phyloP scores from a whole-genome alignment of 2,797 vertebrate genomes.

The Muscicapa striata region DNA sequence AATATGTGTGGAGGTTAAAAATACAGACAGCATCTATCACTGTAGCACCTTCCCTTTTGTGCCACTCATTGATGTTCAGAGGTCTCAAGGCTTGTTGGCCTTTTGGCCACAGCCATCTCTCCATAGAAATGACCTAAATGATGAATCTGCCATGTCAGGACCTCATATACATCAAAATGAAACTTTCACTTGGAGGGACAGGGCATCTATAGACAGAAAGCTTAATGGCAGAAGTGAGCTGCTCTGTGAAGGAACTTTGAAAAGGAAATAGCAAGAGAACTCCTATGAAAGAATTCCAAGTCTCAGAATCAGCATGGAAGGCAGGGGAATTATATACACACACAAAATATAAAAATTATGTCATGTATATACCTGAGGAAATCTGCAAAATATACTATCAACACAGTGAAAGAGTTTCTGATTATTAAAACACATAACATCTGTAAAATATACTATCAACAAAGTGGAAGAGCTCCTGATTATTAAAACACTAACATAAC shows the following conservation, averaged over 20 bases:
- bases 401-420: neutral
- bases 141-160: neutral
- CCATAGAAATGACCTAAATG: neutral
- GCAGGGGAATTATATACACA: accelerated
- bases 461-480: neutral
- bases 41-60: neutral
- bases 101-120: neutral
- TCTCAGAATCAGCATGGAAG: accelerated
- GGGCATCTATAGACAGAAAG: neutral
- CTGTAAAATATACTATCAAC: neutral
- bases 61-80: neutral
- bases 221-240: neutral
- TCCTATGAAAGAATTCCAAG: neutral
- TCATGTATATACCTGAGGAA: neutral
- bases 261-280: neutral
- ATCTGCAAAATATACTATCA: neutral
- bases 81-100: neutral
- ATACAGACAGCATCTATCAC: neutral
- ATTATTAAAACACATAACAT: neutral
- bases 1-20: neutral
- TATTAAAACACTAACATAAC: neutral
- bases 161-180: neutral
- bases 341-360: neutral
- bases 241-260: neutral
- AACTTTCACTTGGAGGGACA: neutral